Base-by-base conservation (phyloP, 2,888 invertebrate species). In the Phaedon cochleariae region DNA sequence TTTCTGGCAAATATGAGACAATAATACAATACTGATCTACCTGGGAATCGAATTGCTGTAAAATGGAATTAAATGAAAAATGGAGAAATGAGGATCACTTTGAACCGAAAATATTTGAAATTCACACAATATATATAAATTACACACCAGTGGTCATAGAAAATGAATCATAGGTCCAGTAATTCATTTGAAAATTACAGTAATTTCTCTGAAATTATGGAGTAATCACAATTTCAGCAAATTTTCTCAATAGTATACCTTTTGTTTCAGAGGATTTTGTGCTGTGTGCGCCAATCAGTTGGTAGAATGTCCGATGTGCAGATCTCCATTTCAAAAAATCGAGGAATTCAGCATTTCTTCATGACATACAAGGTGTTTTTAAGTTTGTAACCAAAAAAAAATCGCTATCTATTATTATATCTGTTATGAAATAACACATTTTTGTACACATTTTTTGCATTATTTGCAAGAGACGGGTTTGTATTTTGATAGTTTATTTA, bases 281-380 rank as follows among this genome's bases (percentile, higher is more conserved):
- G 86, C 87, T 53, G 85, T 87, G 12, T 95, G 95, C 85, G 90
- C 92, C 12, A 86, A 90, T 62, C 92, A 93, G 80, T 81, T 97
- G 73, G 88, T 89, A 71, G 90, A 90, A 73, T 97, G 97, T 82
- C 97, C 97, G 12, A 90, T 96, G 88, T 97, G 97, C 84, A 89
- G 96, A 74, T 87, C 89, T 63, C 83, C 85, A 53, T 92, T 93
- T 74, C 84, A 85, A 74, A 83, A 86, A 76, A 82, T 85, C 51
- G 77, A 83, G 62, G 81, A 83, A 60, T 85, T 85, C 71, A 82
- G 81, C 78, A 84, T 83, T 74, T 26, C 65, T 29, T 73, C 72
- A 73, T 85, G 85, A 86, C 83, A 82, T 68, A 65, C 55, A 62
- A 67, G 62, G 54, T 63, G 67, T 63, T 60, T 55, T 37, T 62